These are phyloP conservation scores for Nyctalus aviator DNA, from an alignment of 2,797 vertebrate species.

Conservation along the genomic window DNA sequence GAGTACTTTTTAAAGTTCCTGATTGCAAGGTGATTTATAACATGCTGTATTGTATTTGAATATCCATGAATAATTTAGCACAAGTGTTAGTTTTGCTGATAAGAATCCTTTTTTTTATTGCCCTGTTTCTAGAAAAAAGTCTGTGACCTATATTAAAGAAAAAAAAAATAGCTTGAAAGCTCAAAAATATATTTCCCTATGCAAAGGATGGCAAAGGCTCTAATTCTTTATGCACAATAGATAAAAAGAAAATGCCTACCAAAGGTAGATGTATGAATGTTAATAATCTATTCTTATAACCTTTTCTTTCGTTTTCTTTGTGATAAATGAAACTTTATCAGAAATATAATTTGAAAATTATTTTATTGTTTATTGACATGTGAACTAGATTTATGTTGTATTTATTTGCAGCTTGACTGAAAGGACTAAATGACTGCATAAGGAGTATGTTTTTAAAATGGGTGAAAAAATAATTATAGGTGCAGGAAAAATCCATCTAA, in stretches of 20 bases:
- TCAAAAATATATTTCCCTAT: not conserved
- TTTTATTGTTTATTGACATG: not conserved
- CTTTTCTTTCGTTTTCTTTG: not conserved
- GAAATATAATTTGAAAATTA: not conserved
- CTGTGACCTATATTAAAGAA: not conserved
- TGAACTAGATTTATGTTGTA: not conserved
- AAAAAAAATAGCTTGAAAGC: not conserved
- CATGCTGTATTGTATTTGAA: constrained; percentile 38
- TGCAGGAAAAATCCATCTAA: constrained; percentile 12
- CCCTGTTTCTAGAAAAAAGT: not conserved
- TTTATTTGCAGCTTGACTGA: constrained; percentile 11
- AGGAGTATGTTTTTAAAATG: constrained; percentile 41
- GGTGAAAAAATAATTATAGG: constrained; percentile 6
- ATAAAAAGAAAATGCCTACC: constrained; percentile 10
- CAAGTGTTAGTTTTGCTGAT: constrained; percentile 41
- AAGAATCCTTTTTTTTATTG: constrained; percentile 13
- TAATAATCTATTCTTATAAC: not conserved
- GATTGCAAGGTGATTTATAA: constrained; percentile 51
- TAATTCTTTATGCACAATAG: not conserved
- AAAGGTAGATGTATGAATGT: not conserved
- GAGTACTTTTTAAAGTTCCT: not conserved
- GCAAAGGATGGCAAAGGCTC: not conserved
- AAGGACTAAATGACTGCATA: not conserved
- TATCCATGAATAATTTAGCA: constrained; percentile 44
- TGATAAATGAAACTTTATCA: not conserved